Percentiles rank a stretch among this genome's conserved stretches.
These are phyloP conservation scores for Stegodyphus dumicola DNA, from an alignment of 1,140 invertebrate species.

Conservation along the genomic window DNA sequence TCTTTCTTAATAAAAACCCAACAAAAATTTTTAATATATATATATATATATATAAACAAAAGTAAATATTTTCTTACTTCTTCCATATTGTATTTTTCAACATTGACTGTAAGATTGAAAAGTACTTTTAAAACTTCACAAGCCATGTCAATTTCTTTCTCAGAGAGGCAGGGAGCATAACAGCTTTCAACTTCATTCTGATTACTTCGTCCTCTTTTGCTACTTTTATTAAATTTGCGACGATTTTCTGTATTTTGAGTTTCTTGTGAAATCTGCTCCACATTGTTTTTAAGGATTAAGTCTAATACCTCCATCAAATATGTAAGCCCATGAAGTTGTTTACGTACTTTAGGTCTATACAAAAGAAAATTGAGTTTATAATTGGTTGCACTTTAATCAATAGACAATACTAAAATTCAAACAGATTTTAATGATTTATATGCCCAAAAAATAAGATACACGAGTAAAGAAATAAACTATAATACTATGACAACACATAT, in stretches of 20 bases:
- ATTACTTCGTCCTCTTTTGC: constrained; percentile 20
- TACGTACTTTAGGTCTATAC: constrained; percentile 76
- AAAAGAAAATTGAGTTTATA: not conserved
- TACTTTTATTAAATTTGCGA: constrained; percentile 48
- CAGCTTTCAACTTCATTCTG: constrained; percentile 15
- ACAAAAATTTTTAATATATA: not conserved
- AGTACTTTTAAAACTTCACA: constrained; percentile 89
- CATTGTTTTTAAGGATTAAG: constrained; percentile 73
- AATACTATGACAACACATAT: no score
- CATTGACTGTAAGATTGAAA: constrained; percentile 83
- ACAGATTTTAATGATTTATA: no score
- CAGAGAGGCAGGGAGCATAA: constrained; percentile 64
- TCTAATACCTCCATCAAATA: constrained; percentile 84
- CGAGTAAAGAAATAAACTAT: no score
- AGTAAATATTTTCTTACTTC: constrained; percentile 65
- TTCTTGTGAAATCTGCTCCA: constrained; percentile 64
- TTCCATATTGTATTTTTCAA: constrained; percentile 69
- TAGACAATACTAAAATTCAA: no score
- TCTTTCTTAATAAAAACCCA: not conserved
- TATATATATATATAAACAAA: no score
- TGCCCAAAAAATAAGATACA: no score
- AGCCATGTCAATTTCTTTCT: constrained; percentile 78
- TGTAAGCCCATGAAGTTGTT: constrained; percentile 82
- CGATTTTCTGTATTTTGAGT: constrained; percentile 38
- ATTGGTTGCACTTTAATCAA: not conserved